Evolutionary conservation across 2,797 vertebrate species (phyloP).

Genomic region (Garrulus glandarius): DNA sequence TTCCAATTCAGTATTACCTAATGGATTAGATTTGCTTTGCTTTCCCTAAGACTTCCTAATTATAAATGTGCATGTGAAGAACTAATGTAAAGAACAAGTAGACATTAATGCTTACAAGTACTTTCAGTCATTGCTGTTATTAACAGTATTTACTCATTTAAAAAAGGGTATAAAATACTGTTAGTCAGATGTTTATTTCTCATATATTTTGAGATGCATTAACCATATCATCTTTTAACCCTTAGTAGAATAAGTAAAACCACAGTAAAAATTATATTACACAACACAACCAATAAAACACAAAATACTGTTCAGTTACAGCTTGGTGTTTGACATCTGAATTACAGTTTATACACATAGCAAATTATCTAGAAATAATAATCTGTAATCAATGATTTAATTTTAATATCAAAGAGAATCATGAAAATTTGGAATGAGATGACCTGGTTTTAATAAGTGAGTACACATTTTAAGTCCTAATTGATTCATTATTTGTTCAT

Average conservation of each 20-base stretch:
- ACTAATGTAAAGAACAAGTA: slow-evolving; percentile 47
- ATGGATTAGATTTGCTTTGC: not conserved
- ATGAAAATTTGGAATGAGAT: not conserved
- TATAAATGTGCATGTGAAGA: slow-evolving; percentile 40
- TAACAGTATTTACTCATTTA: slow-evolving; percentile 38
- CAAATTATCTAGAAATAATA: slow-evolving; percentile 3
- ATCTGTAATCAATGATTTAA: not conserved
- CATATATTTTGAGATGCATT: not conserved
- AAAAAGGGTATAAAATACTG: slow-evolving; percentile 16
- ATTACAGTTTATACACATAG: not conserved
- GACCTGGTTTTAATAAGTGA: not conserved
- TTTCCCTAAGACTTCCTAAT: slow-evolving; percentile 2
- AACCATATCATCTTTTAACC: not conserved
- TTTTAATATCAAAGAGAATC: not conserved
- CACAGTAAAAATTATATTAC: slow-evolving; percentile 15
- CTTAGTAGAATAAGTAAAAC: not conserved
- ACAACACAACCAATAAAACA: not conserved
- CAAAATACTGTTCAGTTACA: not conserved
- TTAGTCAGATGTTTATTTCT: slow-evolving; percentile 7
- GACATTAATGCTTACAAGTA: slow-evolving; percentile 57
- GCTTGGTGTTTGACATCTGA: not conserved
- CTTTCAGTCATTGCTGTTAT: slow-evolving; percentile 42
- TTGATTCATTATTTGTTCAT: not conserved
- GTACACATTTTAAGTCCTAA: not conserved
- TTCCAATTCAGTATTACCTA: not conserved